Evolutionary conservation across 2,113 vertebrate genomes (phyloP).

Genomic region (Megalops atlanticus): DNA sequence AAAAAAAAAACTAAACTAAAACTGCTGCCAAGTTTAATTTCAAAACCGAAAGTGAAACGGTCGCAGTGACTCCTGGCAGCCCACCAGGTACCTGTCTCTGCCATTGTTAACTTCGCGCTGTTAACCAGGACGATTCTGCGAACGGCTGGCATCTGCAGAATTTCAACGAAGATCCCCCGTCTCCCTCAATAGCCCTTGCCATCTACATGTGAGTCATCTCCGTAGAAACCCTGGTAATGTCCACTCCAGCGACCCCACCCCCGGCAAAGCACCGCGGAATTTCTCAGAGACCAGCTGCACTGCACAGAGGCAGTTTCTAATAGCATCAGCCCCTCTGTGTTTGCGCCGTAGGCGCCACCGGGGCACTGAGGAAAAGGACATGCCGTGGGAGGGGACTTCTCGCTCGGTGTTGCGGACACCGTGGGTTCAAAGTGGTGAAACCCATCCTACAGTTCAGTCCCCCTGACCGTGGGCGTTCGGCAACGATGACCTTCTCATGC

Average conservation of each 20-base stretch:
- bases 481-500: slow-evolving; percentile 15
- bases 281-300: not conserved
- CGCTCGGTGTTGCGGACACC: not conserved
- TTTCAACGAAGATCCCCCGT: too few relatives aligned
- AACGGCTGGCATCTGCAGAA: too few relatives aligned
- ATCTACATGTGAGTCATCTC: not conserved
- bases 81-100: too few relatives aligned
- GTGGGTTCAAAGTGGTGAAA: slow-evolving; percentile 4
- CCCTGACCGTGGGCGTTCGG: not conserved
- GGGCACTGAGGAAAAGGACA: not conserved
- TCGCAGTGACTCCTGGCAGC: too few relatives aligned
- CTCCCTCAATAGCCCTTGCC: too few relatives aligned
- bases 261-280: not conserved
- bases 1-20: too few relatives aligned
- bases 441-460: not conserved
- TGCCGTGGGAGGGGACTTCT: slow-evolving; percentile 12
- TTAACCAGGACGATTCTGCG: too few relatives aligned
- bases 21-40: too few relatives aligned
- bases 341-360: not conserved
- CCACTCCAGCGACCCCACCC: not conserved
- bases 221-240: not conserved
- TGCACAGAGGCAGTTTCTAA: not conserved
- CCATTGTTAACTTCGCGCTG: too few relatives aligned
- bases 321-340: not conserved
- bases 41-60: too few relatives aligned